Conservation (phyloP, 2,797 vertebrate genomes). For the Argyrosomus regius region DNA sequence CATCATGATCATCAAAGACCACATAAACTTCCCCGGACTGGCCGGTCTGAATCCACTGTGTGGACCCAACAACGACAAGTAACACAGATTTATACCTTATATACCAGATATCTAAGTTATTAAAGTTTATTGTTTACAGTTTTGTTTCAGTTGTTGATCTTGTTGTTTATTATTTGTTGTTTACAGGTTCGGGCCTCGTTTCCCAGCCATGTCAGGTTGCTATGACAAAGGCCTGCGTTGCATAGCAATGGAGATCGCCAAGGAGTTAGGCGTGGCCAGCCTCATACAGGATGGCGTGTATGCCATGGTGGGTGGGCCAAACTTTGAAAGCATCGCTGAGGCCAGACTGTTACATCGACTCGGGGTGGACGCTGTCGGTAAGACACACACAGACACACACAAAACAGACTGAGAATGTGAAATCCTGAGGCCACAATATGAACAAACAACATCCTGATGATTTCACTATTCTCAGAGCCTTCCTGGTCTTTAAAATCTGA, state of each 20-base stretch:
- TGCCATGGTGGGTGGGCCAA: constrained; percentile 89
- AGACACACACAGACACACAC: constrained; percentile 8
- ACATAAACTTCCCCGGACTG: constrained; percentile 88
- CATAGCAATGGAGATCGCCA: constrained; percentile 81
- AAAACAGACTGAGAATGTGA: neutral
- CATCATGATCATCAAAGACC: constrained; percentile 90
- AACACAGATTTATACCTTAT: neutral
- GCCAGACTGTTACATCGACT: constrained; percentile 85
- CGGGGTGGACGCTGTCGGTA: constrained; percentile 89
- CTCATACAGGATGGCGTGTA: constrained; percentile 87
- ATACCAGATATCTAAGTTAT: neutral
- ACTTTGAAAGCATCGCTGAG: constrained; percentile 88
- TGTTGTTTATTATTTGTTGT: constrained; percentile 9
- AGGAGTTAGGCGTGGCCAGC: constrained; percentile 75
- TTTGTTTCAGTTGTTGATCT: neutral
- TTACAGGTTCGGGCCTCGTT: constrained; percentile 88
- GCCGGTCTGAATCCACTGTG: constrained; percentile 85
- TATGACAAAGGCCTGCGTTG: constrained; percentile 85
- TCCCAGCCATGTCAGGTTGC: constrained; percentile 86
- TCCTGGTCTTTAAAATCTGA: neutral
- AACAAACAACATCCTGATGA: neutral
- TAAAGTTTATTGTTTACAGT: neutral
- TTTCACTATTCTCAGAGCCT: neutral
- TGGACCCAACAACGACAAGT: constrained; percentile 85
- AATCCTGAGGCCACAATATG: neutral